phyloP scores from a whole-genome alignment of 1,140 invertebrate genomes.

The Dendroctonus ponderosae region DNA sequence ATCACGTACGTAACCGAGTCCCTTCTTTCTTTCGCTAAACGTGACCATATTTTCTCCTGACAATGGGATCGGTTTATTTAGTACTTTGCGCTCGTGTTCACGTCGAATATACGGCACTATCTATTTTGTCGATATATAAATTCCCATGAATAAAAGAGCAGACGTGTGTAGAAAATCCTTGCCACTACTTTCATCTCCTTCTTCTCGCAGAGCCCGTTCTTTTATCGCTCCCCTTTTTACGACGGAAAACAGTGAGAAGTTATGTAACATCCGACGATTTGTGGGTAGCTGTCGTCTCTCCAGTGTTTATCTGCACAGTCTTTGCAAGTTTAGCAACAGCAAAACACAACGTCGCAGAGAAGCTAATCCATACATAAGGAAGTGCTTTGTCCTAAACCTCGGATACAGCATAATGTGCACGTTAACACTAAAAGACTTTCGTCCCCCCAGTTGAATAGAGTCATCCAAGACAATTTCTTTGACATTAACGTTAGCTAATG shows the following conservation, averaged over 20 bases:
- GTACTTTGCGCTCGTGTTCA: constrained; percentile 30
- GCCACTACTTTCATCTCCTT: not conserved
- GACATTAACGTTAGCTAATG: constrained; percentile 21
- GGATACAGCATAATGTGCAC: too few relatives aligned
- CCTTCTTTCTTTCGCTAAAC: constrained; percentile 16
- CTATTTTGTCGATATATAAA: constrained; percentile 34
- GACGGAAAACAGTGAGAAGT: not conserved
- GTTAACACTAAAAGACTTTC: too few relatives aligned
- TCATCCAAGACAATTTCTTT: constrained; percentile 17
- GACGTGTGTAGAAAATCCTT: constrained; percentile 17
- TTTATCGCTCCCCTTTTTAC: constrained; percentile 6
- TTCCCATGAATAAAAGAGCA: constrained; percentile 34
- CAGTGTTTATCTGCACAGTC: not conserved
- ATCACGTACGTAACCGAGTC: not conserved
- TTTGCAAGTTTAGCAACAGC: not conserved
- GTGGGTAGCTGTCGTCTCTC: too few relatives aligned
- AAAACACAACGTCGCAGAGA: not conserved
- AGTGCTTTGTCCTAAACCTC: too few relatives aligned
- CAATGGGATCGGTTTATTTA: constrained; percentile 34
- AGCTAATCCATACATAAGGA: too few relatives aligned
- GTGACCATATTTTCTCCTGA: constrained; percentile 32
- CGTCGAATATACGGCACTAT: constrained; percentile 31
- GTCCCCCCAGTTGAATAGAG: too few relatives aligned
- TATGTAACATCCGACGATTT: constrained; percentile 7
- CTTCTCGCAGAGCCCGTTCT: not conserved